Conservation (phyloP, 2,888 invertebrate species). For the Troides helena region DNA sequence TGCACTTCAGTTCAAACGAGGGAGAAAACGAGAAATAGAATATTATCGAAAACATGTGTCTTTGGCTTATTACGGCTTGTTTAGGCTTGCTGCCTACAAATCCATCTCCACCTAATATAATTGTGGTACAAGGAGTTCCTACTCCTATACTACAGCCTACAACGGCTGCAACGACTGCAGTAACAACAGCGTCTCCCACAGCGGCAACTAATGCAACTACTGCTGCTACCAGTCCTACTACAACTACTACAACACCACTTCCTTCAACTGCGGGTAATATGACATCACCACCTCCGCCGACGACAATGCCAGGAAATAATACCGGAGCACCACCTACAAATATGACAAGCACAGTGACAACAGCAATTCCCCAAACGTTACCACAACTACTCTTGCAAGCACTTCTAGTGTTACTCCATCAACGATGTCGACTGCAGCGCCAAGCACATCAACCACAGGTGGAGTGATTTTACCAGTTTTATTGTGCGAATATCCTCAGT, state of each 20-base stretch:
- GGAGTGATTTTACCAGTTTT: conserved; percentile 59
- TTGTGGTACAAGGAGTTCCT: conserved; percentile 62
- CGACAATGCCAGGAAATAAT: conserved; percentile 27
- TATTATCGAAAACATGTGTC: conserved; percentile 59
- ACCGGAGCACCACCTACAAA: conserved; percentile 34
- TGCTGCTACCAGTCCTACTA: conserved; percentile 32
- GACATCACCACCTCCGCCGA: conserved; percentile 33
- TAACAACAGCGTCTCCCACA: conserved; percentile 33
- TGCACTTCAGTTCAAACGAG: conserved; percentile 23
- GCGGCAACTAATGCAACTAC: conserved; percentile 33
- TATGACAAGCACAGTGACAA: conserved; percentile 32
- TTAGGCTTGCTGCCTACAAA: conserved; percentile 65
- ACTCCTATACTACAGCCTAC: conserved; percentile 67
- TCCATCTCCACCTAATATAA: conserved; percentile 50
- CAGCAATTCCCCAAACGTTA: conserved; percentile 32
- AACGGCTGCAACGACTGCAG: conserved; percentile 45
- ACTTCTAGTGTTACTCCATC: conserved; percentile 32
- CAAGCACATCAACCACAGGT: conserved; percentile 45
- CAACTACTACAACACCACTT: conserved; percentile 29
- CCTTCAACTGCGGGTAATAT: conserved; percentile 31
- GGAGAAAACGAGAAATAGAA: neutral
- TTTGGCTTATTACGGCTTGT: conserved; percentile 75
- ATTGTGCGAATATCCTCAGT: conserved; percentile 67
- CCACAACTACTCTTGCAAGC: conserved; percentile 35
- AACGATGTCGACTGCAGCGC: conserved; percentile 26